A percentile compares a stretch with the other conserved stretches of the same genome.
Conservation (phyloP, 2,113 vertebrate genomes). For the Hystrix brachyura region DNA sequence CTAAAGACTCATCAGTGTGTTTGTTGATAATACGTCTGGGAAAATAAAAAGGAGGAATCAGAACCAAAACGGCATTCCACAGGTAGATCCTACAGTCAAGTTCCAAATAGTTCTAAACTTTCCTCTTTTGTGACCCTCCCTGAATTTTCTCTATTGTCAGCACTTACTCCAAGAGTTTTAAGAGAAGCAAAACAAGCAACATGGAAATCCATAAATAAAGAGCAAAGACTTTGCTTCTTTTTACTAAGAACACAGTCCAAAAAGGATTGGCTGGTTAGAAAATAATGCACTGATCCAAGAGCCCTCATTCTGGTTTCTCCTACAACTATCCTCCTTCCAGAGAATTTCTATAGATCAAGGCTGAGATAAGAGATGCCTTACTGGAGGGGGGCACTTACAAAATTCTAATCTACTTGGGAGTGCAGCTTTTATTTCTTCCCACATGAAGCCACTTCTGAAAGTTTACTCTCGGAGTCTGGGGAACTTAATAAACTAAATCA, state of each 20-base stretch:
- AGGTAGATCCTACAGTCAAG: conserved; percentile 11
- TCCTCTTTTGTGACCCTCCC: background rate
- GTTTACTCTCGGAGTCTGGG: background rate
- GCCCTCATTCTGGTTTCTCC: background rate
- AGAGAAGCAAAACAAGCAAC: conserved; percentile 4
- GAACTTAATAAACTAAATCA: conserved; percentile 3
- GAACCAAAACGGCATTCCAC: conserved; percentile 56
- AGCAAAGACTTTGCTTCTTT: conserved; percentile 41
- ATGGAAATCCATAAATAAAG: background rate
- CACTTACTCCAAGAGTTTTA: conserved; percentile 43
- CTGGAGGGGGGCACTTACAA: background rate
- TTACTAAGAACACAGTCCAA: background rate
- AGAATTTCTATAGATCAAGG: conserved; percentile 25
- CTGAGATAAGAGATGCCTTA: background rate
- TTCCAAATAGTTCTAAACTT: conserved; percentile 41
- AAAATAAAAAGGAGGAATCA: background rate
- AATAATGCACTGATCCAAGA: conserved; percentile 45
- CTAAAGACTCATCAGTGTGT: conserved; percentile 96
- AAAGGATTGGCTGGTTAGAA: background rate
- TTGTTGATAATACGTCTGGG: conserved; percentile 96
- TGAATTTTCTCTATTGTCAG: conserved; percentile 30
- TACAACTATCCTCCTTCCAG: background rate
- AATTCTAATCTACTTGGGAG: background rate
- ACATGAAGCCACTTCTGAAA: background rate
- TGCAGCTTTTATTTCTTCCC: background rate